phyloP scores from a whole-genome alignment of 2,113 vertebrate species.

The Rutilus rutilus region DNA sequence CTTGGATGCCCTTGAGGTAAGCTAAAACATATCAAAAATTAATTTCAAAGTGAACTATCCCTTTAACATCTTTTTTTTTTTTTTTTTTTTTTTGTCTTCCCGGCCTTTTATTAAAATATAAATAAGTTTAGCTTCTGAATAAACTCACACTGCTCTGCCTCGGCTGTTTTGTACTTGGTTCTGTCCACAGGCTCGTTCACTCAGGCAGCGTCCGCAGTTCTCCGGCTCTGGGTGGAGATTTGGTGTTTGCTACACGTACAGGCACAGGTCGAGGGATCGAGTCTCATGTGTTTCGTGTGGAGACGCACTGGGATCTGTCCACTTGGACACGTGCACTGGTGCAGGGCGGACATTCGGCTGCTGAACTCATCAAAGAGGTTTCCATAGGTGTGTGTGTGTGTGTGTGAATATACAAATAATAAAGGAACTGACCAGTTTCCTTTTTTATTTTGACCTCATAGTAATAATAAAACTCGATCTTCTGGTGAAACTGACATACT shows the following conservation, averaged over 20 bases:
- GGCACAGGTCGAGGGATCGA: conserved; percentile 92
- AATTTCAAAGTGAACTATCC: too few species aligned
- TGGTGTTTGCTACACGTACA: conserved; percentile 89
- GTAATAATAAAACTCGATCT: too few species aligned
- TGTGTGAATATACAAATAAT: neutral
- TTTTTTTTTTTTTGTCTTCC: too few species aligned
- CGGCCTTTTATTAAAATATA: too few species aligned
- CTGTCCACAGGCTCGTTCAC: conserved; percentile 84
- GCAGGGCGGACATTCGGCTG: conserved; percentile 88
- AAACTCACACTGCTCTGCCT: neutral
- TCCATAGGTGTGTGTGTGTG: conserved; percentile 76
- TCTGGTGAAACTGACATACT: neutral
- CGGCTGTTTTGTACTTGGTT: neutral
- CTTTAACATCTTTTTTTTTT: too few species aligned
- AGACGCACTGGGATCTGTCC: conserved; percentile 94
- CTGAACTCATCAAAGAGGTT: conserved; percentile 91
- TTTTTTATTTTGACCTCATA: too few species aligned
- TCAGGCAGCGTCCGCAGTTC: conserved; percentile 85
- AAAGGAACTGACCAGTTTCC: neutral
- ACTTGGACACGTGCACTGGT: conserved; percentile 91
- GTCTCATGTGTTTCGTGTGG: conserved; percentile 90
- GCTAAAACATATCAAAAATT: too few species aligned
- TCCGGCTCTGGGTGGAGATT: conserved; percentile 83
- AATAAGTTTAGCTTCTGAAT: neutral
- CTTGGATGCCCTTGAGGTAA: too few species aligned